Conservation (phyloP, 2,797 vertebrate species). For the Onychomys arenicola region DNA sequence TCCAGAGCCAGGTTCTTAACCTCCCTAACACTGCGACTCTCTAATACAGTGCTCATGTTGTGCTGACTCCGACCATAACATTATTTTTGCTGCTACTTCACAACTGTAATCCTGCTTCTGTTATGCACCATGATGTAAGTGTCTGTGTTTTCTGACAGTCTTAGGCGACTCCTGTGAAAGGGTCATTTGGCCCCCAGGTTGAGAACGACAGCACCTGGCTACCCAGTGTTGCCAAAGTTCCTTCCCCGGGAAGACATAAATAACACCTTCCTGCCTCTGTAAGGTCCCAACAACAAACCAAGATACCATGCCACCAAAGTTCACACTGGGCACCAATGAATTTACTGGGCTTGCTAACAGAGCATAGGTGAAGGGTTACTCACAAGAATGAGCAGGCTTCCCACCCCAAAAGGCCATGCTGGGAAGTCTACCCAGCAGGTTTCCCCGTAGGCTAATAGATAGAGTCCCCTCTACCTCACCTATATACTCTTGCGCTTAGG, state of each 20-base stretch:
- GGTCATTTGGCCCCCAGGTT: not conserved
- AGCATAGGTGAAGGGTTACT: not conserved
- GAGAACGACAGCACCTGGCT: not conserved
- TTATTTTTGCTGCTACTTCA: not conserved
- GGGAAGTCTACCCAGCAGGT: not conserved
- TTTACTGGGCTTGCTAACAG: not conserved
- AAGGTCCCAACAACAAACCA: not conserved
- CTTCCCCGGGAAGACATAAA: not conserved
- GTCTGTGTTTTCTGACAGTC: not conserved
- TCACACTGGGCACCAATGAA: not conserved
- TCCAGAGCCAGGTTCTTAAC: not conserved
- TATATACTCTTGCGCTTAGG: not conserved
- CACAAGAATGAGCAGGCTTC: not conserved
- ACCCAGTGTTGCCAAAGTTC: not conserved
- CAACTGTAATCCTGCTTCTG: not conserved
- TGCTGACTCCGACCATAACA: not conserved
- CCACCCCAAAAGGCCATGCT: not conserved
- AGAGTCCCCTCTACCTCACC: not conserved
- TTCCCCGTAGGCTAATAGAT: not conserved
- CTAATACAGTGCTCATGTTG: not conserved
- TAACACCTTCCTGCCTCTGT: not conserved
- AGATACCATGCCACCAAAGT: not conserved
- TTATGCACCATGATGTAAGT: not conserved
- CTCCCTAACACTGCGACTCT: fast-evolving
- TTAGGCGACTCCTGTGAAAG: not conserved